These are phyloP conservation scores for Pogonocherus hispidulus DNA, from an alignment of 2,888 invertebrate genomes.

Conservation along the genomic window DNA sequence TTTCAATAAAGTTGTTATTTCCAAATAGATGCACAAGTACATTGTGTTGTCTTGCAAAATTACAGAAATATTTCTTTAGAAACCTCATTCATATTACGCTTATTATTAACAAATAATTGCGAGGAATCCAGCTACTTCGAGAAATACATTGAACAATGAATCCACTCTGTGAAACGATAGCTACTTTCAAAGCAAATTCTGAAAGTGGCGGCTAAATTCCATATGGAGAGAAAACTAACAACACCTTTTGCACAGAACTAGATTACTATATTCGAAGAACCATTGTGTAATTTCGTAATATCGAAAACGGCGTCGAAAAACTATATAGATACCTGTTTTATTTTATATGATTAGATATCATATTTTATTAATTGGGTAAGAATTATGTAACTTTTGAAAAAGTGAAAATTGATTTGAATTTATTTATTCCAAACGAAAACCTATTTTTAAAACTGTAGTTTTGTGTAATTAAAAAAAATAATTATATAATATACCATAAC, in stretches of 20 bases:
- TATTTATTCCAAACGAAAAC: no score
- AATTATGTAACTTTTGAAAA: no score
- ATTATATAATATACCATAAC: no score
- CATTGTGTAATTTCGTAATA: no score
- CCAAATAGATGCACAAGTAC: not conserved
- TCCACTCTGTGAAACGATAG: not conserved
- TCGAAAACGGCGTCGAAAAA: no score
- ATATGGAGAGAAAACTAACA: not conserved
- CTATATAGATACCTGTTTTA: no score
- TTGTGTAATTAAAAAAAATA: no score
- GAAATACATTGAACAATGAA: not conserved
- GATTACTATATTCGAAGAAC: no score
- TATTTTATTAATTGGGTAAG: no score
- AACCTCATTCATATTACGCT: not conserved
- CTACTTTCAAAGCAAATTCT: not conserved
- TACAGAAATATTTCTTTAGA: not conserved
- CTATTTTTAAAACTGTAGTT: no score
- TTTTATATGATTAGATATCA: no score
- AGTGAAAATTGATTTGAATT: no score
- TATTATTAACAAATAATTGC: not conserved
- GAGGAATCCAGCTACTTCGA: not conserved
- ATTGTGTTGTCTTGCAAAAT: not conserved
- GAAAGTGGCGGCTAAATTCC: not conserved
- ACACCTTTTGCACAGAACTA: not conserved
- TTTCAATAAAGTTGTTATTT: conserved; percentile 1